Conservation (phyloP, 2,797 vertebrate species). For the Anguilla pacifica region DNA sequence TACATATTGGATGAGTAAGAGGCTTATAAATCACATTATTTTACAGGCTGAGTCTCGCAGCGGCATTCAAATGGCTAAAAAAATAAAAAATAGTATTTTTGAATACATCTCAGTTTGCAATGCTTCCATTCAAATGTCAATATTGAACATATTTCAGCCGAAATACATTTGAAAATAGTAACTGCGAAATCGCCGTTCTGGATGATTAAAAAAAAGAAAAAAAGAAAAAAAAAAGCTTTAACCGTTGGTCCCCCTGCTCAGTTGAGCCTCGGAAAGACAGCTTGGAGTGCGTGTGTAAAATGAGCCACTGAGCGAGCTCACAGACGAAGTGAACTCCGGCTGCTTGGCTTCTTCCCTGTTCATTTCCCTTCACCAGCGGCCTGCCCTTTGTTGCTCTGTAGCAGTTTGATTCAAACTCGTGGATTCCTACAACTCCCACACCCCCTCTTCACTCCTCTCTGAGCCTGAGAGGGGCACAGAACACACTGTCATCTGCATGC, state of each 20-base stretch:
- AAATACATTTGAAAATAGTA: background rate
- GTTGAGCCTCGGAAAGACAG: background rate
- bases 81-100: background rate
- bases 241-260: background rate
- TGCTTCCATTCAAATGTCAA: background rate
- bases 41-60: background rate
- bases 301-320: constrained; percentile 17
- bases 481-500: background rate
- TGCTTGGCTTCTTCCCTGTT: background rate
- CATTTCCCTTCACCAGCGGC: background rate
- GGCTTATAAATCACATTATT: background rate
- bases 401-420: background rate
- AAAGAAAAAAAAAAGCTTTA: background rate
- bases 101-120: background rate
- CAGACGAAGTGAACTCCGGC: background rate
- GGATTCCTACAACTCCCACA: background rate
- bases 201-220: too few species aligned
- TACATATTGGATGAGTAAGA: background rate
- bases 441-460: background rate
- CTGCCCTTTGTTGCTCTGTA: constrained; percentile 8
- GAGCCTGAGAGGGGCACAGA: background rate
- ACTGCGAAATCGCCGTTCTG: background rate
- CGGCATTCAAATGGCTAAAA: background rate
- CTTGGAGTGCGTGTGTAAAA: background rate
- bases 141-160: background rate